Percentiles rank a stretch among this genome's conserved stretches.
phyloP scores from a whole-genome alignment of 2,113 vertebrate genomes.

The Hemichromis elongatus region DNA sequence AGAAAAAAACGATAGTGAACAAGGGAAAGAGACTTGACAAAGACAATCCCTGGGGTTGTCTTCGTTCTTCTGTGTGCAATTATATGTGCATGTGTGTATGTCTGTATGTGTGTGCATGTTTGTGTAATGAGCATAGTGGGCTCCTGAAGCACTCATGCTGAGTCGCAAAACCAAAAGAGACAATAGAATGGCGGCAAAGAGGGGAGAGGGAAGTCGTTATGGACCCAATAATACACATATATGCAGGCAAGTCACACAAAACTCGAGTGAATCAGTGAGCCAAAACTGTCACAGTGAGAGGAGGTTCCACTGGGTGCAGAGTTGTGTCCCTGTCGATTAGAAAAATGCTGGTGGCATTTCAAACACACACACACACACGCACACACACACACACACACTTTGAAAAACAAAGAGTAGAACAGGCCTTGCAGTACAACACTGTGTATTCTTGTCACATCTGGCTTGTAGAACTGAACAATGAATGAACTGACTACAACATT shows the following conservation, averaged over 20 bases:
- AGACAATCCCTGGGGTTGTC: conserved; percentile 21
- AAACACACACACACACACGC: neutral
- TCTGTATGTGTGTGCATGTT: neutral
- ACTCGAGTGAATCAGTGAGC: conserved; percentile 29
- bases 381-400: neutral
- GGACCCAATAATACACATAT: conserved; percentile 56
- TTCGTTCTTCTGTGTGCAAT: neutral
- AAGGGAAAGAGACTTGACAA: conserved; percentile 17
- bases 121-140: conserved; percentile 33
- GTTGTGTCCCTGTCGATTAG: conserved; percentile 47
- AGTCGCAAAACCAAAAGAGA: conserved; percentile 27
- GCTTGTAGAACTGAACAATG: neutral
- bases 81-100: neutral
- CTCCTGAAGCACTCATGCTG: conserved; percentile 29
- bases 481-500: neutral
- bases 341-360: conserved; percentile 47
- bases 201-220: conserved; percentile 18
- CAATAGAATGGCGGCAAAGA: neutral
- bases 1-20: neutral
- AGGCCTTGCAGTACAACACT: neutral
- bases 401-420: neutral
- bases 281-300: conserved; percentile 55
- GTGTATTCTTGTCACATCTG: neutral
- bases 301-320: conserved; percentile 49
- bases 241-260: conserved; percentile 21